Base-by-base conservation (phyloP, 2,888 invertebrate genomes). In the Pseudococcus jackbeardsleyi region DNA sequence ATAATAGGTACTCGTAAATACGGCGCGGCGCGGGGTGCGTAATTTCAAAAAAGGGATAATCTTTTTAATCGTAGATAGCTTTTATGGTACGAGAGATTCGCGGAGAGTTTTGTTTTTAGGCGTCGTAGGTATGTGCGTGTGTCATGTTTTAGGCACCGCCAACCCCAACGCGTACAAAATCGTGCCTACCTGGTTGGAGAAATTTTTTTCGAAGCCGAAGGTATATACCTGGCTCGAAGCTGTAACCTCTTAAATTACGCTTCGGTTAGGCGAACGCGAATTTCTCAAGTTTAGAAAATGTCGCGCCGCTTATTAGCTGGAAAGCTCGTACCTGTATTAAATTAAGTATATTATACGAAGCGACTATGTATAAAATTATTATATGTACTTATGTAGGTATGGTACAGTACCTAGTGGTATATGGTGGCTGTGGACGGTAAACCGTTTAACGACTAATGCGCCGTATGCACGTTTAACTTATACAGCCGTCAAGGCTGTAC, bases 401-500 rank as follows among this genome's bases (percentile, higher is more conserved):
- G 2, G 50, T 50, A 22, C 64, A 64, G 19, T 19, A 19, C 19
- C 39, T 50, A 15, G 15, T 46, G 2, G 46, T 46, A 33, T 3
- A 33, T 3, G 26, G 46, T 46, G 46, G 5, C 50, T 50, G 50
- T 4, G 50, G 50, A 50, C 77, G 39, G 33, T 85, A 46, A 87
- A 87, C 77, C 87, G 77, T 87, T 87, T 87, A 87, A 87, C 87
- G 87, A 87, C 77, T 68, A 77, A 19, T 48, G 46, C 19, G 50
- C 7, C 48, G 50, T 22, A 50, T 87, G 19, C 19, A 17, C 77
- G 87, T 87, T 87, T 87, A 87, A 87, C 42, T 50, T 50, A 87
- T 87, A 87, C 48, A 87, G 79, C 77, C 87, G 87, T 87, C 87
- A 77, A 87, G 87, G 87, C 87, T 87, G 87, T 68, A 87, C 77